phyloP scores from a whole-genome alignment of 2,888 invertebrate genomes.

The Cantharis rufa region DNA sequence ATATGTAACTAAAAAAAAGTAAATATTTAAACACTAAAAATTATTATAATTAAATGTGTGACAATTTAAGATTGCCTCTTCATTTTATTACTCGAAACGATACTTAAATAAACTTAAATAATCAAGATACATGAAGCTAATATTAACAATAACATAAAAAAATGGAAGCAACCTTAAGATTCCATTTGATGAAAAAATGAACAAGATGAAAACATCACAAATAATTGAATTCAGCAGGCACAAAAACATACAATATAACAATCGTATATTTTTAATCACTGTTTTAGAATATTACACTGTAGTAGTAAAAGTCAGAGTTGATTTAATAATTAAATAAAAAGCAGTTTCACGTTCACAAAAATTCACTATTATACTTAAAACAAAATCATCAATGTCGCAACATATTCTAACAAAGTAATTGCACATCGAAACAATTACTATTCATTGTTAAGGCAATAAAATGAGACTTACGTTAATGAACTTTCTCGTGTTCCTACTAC shows the following conservation, averaged over 20 bases:
- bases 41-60: slow-evolving; percentile 18
- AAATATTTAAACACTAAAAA: slow-evolving; percentile 20
- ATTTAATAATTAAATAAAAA: slow-evolving; percentile 29
- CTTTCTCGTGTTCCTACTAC: slow-evolving; percentile 12
- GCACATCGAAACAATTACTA: slow-evolving; percentile 41
- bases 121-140: background rate
- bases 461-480: slow-evolving; percentile 19
- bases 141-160: slow-evolving; percentile 6
- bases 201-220: slow-evolving; percentile 32
- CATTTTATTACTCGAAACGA: slow-evolving; percentile 16
- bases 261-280: slow-evolving; percentile 31
- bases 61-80: slow-evolving; percentile 28
- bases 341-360: slow-evolving; percentile 33
- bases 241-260: slow-evolving; percentile 29
- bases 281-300: slow-evolving; percentile 30
- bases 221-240: slow-evolving; percentile 22
- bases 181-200: slow-evolving; percentile 26
- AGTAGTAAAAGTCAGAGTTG: slow-evolving; percentile 1
- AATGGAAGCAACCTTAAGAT: slow-evolving; percentile 30
- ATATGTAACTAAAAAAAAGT: slow-evolving; percentile 26
- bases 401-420: slow-evolving; percentile 37
- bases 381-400: slow-evolving; percentile 24
- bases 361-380: slow-evolving; percentile 23
- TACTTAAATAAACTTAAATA: background rate
- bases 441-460: slow-evolving; percentile 6